These are phyloP conservation scores for roundworm (Caenorhabditis elegans) DNA, from an alignment of 1,140 invertebrate genomes.

Conservation along the genomic window DNA sequence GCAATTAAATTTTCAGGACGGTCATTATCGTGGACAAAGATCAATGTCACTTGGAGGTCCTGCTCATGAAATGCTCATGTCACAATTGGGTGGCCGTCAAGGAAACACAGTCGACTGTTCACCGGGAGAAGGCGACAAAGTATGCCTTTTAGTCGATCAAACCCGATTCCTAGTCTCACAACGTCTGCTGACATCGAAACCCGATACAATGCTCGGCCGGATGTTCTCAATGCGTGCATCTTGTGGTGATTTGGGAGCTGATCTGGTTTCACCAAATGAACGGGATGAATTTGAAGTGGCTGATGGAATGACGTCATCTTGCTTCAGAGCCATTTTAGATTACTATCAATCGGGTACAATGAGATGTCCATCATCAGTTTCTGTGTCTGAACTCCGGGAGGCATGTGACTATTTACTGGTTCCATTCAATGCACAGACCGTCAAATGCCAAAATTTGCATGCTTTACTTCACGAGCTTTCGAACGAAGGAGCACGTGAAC, in stretches of 20 bases:
- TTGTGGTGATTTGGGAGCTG: conserved; percentile 33
- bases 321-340: conserved; percentile 86
- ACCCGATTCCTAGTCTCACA: conserved; percentile 65
- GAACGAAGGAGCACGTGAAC: conserved; percentile 93
- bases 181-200: conserved; percentile 56
- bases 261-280: conserved; percentile 76
- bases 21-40: conserved; percentile 56
- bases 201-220: conserved; percentile 65
- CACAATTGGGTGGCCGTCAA: conserved; percentile 47
- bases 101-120: conserved; percentile 60
- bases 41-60: conserved; percentile 65
- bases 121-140: conserved; percentile 55
- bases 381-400: conserved; percentile 72
- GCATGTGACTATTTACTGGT: conserved; percentile 97
- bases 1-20: conserved; percentile 41
- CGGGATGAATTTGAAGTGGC: conserved; percentile 94
- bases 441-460: conserved; percentile 71
- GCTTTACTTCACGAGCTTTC: conserved; percentile 89
- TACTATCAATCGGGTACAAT: conserved; percentile 38
- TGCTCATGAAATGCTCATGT: conserved; percentile 62
- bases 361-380: conserved; percentile 33
- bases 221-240: conserved; percentile 57
- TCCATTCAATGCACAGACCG: conserved; percentile 91
- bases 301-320: conserved; percentile 92
- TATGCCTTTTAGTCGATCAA: conserved; percentile 62